phyloP scores from a whole-genome alignment of 2,797 vertebrate species.

The Sebastes trivittatus region DNA sequence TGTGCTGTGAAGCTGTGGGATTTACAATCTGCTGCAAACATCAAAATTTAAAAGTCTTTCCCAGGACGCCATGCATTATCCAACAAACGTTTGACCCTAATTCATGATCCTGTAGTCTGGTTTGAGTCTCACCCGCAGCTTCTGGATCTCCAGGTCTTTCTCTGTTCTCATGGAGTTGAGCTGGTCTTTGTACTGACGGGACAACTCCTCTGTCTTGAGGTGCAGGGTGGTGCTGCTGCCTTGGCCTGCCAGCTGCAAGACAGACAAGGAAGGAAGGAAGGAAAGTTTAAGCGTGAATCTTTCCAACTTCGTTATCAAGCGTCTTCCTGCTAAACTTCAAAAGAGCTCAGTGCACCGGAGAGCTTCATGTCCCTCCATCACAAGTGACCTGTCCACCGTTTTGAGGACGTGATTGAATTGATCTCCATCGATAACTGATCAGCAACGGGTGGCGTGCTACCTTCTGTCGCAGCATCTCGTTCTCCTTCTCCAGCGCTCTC shows the following conservation, averaged over 20 bases:
- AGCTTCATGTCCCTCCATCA: no score
- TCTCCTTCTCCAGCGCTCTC: conserved; percentile 90
- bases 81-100: neutral
- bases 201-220: conserved; percentile 88
- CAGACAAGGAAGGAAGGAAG: neutral
- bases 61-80: neutral
- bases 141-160: conserved; percentile 91
- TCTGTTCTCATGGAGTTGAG: conserved; percentile 84
- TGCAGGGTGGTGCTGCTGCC: conserved; percentile 81
- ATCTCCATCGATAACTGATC: neutral
- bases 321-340: no score
- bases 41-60: neutral
- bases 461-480: conserved; percentile 89
- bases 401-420: neutral
- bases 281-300: neutral
- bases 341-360: no score
- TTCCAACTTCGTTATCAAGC: no score
- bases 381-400: no score
- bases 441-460: conserved; percentile 59
- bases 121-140: conserved; percentile 81
- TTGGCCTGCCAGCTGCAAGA: conserved; percentile 80
- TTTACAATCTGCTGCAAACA: no score
- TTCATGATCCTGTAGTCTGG: neutral
- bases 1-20: neutral
- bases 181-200: conserved; percentile 90